Evolutionary conservation across 1,140 invertebrate genomes (phyloP), one percentile per base, ranked within the genome.

Genomic region (Galleria mellonella): DNA sequence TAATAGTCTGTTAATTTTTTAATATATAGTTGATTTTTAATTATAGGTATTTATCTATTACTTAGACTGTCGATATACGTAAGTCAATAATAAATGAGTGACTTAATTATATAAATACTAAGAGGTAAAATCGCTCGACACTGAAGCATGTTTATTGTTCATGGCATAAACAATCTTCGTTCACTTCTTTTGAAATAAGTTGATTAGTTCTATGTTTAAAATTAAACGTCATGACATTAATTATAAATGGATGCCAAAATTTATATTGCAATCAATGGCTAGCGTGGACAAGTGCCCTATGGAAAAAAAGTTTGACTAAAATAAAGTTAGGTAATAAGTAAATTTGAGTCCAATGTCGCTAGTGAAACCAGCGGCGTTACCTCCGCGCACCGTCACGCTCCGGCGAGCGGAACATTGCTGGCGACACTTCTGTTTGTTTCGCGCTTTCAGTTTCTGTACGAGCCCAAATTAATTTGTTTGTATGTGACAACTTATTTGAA

Each of bases 381-480:
- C 53, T 48, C 48, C 44, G 39, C 57, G 55, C 55, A 35, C 59
- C 46, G 78, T 27, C 57, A 72, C 64, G 79, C 66, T 83, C 56
- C 56, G 53, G 59, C 59, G 70, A 72, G 65, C 73, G 67, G 62
- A 78, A 79, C 68, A 79, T 82, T 75, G 71, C 62, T 76, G 58
- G 55, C 67, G 72, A 70, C 76, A 71, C 61, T 49, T 63, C 47
- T 62, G 37, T 48, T 56, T 56, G 49, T 51, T 58, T 58, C 54
- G 47, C 47, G 59, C 56, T 65, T 66, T 69, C 57, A 39, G 55
- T 62, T 58, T 55, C 40, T 23, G 17, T 23, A 23, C 17, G 17
- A 23, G 17, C 17, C 17, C 17, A 23, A 23, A 23, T 23, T 23
- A 23, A 23, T 23, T 23, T 23, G 17, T 23, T 6, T 23, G 6